A percentile compares a stretch with the other conserved stretches of the same genome.
Conservation (phyloP, 2,888 invertebrate species). For the Corbicula japonica region DNA sequence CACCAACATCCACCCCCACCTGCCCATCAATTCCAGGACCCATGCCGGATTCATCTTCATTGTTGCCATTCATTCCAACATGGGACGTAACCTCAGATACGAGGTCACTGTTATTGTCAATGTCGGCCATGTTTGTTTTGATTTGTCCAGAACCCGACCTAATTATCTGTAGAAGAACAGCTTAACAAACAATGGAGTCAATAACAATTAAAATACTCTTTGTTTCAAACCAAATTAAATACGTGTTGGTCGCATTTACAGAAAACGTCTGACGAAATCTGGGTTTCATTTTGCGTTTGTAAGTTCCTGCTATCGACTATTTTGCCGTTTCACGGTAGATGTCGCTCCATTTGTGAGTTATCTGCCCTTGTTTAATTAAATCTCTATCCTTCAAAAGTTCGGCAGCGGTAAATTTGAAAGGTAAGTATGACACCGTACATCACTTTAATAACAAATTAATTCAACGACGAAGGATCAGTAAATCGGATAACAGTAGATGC, state of each 20-base stretch:
- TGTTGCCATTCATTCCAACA: constrained; percentile 55
- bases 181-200: neutral
- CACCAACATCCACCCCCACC: constrained; percentile 61
- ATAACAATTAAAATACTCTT: neutral
- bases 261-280: constrained; percentile 7
- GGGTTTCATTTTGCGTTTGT: constrained; percentile 44
- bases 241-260: constrained; percentile 8
- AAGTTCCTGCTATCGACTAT: constrained; percentile 21
- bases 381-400: no score
- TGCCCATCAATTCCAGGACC: constrained; percentile 42
- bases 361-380: constrained; percentile 47
- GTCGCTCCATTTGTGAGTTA: constrained; percentile 56
- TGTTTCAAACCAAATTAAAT: constrained; percentile 13
- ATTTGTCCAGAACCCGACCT: constrained; percentile 16
- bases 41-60: constrained; percentile 51
- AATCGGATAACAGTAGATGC: no score
- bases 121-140: constrained; percentile 83
- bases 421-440: no score
- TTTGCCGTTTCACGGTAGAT: constrained; percentile 54
- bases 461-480: no score
- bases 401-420: constrained; percentile 28
- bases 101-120: constrained; percentile 69
- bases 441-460: no score
- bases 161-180: neutral
- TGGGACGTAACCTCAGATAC: constrained; percentile 69